These are phyloP conservation scores for Lochmaea capreae DNA, from an alignment of 2,888 invertebrate species.

Conservation along the genomic window DNA sequence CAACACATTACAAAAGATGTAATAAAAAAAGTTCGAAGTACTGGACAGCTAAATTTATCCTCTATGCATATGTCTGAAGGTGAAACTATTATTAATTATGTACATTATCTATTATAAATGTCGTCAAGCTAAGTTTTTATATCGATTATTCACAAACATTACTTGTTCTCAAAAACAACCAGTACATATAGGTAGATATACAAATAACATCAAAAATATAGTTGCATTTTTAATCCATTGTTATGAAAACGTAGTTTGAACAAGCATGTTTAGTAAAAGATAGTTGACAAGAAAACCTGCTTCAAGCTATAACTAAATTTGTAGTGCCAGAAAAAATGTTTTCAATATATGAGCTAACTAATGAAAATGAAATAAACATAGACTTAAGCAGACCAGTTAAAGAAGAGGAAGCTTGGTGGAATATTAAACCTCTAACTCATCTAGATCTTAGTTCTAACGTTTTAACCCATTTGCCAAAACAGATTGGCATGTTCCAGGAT, in stretches of 20 bases:
- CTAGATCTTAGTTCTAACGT: conserved; percentile 84
- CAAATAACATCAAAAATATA: neutral
- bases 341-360: conserved; percentile 77
- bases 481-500: conserved; percentile 75
- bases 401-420: conserved; percentile 81
- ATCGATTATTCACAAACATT: neutral
- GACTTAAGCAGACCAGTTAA: conserved; percentile 70
- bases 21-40: conserved; percentile 83
- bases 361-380: conserved; percentile 70
- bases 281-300: neutral
- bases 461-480: conserved; percentile 72
- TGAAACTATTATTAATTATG: conserved; percentile 59
- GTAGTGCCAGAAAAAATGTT: conserved; percentile 81
- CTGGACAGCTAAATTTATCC: conserved; percentile 84
- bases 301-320: conserved; percentile 29
- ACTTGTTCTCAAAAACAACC: neutral
- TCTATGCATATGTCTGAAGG: conserved; percentile 80
- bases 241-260: neutral
- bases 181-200: neutral
- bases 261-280: conserved; percentile 7
- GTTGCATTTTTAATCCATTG: neutral
- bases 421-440: conserved; percentile 79
- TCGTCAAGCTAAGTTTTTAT: neutral
- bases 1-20: conserved; percentile 76
- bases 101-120: neutral